Evolutionary conservation across 1,140 invertebrate genomes (phyloP).

Genomic region (Sarcophaga bullata): DNA sequence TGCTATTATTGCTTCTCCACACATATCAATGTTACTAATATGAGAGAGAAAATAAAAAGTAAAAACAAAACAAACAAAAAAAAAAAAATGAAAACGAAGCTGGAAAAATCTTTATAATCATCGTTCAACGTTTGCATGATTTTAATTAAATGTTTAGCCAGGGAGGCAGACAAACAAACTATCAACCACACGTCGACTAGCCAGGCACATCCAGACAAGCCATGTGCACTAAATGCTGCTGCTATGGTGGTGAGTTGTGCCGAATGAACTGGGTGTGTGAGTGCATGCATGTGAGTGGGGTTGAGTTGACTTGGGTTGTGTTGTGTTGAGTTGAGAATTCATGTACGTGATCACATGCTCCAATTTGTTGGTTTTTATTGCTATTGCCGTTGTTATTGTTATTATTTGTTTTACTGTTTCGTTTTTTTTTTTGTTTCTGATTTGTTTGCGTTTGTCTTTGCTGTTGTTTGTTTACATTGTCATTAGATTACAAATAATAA

Average conservation of each 20-base stretch:
- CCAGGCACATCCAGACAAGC: background rate
- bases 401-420: background rate
- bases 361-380: background rate
- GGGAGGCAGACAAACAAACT: constrained; percentile 10
- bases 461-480: constrained; percentile 21
- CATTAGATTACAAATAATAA: constrained; percentile 5
- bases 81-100: background rate
- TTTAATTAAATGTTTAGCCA: constrained; percentile 18
- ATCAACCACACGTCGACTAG: background rate
- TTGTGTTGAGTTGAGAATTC: background rate
- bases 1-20: background rate
- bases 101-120: background rate
- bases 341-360: constrained; percentile 22
- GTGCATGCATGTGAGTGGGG: constrained; percentile 8
- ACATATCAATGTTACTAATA: background rate
- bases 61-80: background rate
- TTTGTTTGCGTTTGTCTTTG: background rate
- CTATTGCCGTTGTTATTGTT: background rate
- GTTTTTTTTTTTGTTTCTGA: constrained; percentile 1
- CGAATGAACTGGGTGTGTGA: background rate
- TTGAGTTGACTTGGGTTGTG: background rate
- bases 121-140: background rate
- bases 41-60: background rate
- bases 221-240: background rate
- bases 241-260: background rate